Base-by-base conservation (phyloP, 1,140 invertebrate genomes). In the Atta cephalotes region DNA sequence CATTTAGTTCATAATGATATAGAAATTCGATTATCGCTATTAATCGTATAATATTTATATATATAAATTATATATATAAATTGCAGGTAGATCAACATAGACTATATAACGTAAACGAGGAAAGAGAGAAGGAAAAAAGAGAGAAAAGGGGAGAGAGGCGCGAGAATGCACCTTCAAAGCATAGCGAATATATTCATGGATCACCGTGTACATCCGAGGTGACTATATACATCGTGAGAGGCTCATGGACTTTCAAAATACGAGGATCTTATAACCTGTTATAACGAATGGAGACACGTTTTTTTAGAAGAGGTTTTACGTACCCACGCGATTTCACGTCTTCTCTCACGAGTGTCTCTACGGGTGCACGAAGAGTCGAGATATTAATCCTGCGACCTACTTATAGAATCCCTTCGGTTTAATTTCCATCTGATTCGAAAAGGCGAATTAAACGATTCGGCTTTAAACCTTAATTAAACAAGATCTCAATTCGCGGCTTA, bases 281-380 rank as follows among this genome's bases (percentile, higher is more conserved):
- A 56, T 86, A 88, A 89, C 88, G 70, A 78, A 71, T 56, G 51
- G 86, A 88, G 88, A 88, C 88, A 62, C 53, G 81, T 74, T 85
- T 51, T 88, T 74, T 35, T 62, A 76, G 87, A 80, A 89, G 21
- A 68, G 18, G 56, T 60, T 72, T 25, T 74, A 68, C 35, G 74
- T 77, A 58, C 65, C 79, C 86, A 72, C 80, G 66, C 72, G 72
- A 71, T 62, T 58, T 66, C 25, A n/a, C 53, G 25, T 39, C 39
- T 31, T 39, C 62, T 74, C 45, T 39, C 4, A 10, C 35, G 25
- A 31, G 6, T 25, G 71, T 45, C 39, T 31, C n/a, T 12, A n/a
- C 45, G 62, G 28, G 6, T 51, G 60, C 60, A 35, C 3, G 6
- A 68, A 25, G 18, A 70, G 45, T 1, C 39, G 45, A 39, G 16